phyloP scores from a whole-genome alignment of 2,888 invertebrate species.

The Pilophorus perplexus region DNA sequence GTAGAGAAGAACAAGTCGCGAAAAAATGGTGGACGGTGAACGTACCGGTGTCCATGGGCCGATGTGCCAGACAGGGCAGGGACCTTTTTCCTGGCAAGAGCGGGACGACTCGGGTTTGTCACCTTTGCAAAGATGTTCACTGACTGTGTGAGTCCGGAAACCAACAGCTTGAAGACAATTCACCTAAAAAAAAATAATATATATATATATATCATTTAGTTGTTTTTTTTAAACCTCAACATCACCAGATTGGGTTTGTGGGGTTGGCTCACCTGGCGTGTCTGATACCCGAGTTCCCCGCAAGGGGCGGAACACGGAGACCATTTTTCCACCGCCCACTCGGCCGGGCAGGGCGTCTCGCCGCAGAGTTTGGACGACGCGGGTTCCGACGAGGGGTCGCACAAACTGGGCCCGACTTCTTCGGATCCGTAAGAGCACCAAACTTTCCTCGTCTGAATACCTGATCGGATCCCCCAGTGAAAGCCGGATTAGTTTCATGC shows the following conservation, averaged over 20 bases:
- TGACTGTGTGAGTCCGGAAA: constrained; percentile 66
- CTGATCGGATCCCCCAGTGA: constrained; percentile 54
- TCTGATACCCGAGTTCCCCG: constrained; percentile 70
- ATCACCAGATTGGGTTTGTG: not conserved
- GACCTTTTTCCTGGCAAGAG: constrained; percentile 71
- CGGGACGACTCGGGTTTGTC: constrained; percentile 64
- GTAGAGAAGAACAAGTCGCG: not conserved
- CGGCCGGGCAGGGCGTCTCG: constrained; percentile 71
- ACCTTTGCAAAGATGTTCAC: constrained; percentile 70
- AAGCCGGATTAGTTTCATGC: no score
- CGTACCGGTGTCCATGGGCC: constrained; percentile 88
- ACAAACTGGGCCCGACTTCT: constrained; percentile 70
- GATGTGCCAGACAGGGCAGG: constrained; percentile 82
- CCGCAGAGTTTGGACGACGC: constrained; percentile 69
- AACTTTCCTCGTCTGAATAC: constrained; percentile 72
- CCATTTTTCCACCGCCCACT: constrained; percentile 79
- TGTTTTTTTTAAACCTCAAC: not conserved
- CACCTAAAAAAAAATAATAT: constrained; percentile 55
- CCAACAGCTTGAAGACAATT: constrained; percentile 77
- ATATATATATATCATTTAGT: not conserved
- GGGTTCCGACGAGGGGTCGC: constrained; percentile 75
- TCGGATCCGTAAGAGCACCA: constrained; percentile 75
- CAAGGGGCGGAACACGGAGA: constrained; percentile 77
- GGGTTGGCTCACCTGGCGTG: constrained; percentile 46
- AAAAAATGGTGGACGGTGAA: no score